A percentile compares a stretch with the other conserved stretches of the same genome.
These are phyloP conservation scores for Microctonus hyperodae DNA, from an alignment of 2,888 invertebrate species.

Conservation along the genomic window DNA sequence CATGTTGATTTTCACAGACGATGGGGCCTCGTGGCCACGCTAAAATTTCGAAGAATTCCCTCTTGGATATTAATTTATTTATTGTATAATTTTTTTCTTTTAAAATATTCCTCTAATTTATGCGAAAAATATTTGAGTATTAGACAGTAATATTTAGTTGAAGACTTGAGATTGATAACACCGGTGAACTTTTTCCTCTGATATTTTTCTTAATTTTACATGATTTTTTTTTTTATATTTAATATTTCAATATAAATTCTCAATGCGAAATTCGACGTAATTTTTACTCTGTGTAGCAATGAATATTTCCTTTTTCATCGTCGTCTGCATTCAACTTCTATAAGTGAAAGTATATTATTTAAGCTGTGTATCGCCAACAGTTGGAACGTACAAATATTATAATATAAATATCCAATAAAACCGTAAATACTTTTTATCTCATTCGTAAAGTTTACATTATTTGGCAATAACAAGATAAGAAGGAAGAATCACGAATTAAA, in stretches of 20 bases:
- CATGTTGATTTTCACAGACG: slow-evolving; percentile 39
- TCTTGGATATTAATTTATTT: not conserved
- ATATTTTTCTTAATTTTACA: not conserved
- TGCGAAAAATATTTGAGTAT: too few species aligned
- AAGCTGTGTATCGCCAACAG: not conserved
- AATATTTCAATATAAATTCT: not conserved
- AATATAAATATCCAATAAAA: not conserved
- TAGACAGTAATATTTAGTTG: too few species aligned
- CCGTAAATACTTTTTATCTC: too few species aligned
- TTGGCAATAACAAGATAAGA: too few species aligned
- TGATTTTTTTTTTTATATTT: not conserved
- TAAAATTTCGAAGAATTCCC: slow-evolving; percentile 45
- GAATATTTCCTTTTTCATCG: not conserved
- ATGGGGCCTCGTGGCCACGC: slow-evolving; percentile 37
- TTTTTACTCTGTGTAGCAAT: not conserved
- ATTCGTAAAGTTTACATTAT: too few species aligned
- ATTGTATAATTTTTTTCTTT: too few species aligned
- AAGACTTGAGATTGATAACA: too few species aligned
- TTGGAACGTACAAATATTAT: not conserved
- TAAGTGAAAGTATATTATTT: not conserved
- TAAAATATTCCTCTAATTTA: too few species aligned
- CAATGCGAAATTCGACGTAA: not conserved
- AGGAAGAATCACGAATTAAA: too few species aligned
- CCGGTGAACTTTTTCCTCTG: too few species aligned
- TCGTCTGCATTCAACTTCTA: not conserved